These are phyloP conservation scores for Podotricha telesiphe DNA, from an alignment of 2,888 invertebrate genomes.

Conservation along the genomic window DNA sequence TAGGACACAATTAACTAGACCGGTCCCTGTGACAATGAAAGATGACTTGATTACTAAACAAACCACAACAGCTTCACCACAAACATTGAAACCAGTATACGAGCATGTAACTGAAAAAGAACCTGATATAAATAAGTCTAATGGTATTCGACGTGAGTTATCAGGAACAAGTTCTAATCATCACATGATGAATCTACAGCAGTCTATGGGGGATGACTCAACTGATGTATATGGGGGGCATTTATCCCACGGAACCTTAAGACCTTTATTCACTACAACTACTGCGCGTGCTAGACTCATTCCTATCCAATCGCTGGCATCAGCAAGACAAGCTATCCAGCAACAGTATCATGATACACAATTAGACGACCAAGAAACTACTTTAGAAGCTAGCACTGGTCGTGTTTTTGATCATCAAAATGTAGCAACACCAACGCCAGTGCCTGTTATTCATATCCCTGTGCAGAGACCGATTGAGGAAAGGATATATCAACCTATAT, in stretches of 20 bases:
- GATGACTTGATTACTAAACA: constrained; percentile 73
- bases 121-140: constrained; percentile 76
- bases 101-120: constrained; percentile 77
- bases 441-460: constrained; percentile 83
- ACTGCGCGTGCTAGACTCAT: constrained; percentile 82
- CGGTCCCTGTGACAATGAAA: constrained; percentile 60
- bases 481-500: constrained; percentile 69
- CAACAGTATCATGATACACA: constrained; percentile 71
- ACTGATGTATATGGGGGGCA: constrained; percentile 88
- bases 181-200: constrained; percentile 82
- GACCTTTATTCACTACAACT: constrained; percentile 87
- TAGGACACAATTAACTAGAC: constrained; percentile 68
- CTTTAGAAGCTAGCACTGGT: constrained; percentile 80
- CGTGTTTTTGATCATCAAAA: constrained; percentile 76
- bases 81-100: constrained; percentile 80
- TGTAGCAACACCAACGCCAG: constrained; percentile 79
- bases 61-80: constrained; percentile 68
- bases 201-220: constrained; percentile 86
- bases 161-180: constrained; percentile 82
- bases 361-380: constrained; percentile 71
- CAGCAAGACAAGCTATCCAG: constrained; percentile 76
- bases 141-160: constrained; percentile 85
- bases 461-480: constrained; percentile 67
- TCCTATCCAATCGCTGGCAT: constrained; percentile 78
- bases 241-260: constrained; percentile 84